Evolutionary conservation across 2,888 invertebrate species (phyloP), one percentile per base, ranked within the genome.

Genomic region (Cyclophora punctaria): DNA sequence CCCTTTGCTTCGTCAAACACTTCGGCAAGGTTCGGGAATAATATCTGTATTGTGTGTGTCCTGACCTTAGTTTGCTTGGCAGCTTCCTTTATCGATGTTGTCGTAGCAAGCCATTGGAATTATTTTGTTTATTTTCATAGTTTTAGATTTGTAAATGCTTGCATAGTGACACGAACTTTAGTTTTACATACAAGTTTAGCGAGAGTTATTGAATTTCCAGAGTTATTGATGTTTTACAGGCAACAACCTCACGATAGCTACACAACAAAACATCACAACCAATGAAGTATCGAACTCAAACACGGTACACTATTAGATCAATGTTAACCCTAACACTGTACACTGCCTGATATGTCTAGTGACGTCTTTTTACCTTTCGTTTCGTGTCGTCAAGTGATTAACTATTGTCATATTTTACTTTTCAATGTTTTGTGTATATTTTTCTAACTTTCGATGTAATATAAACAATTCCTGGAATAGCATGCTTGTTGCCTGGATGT

Each of bases 21-120:
- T 66, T 69, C 48, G 43, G 69, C 70, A 85, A 86, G 86, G 86
- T 86, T 85, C 78, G 84, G 76, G 75, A 57, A 59, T 41, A 49
- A 45, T 48, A 62, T 67, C 69, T 75, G 66, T 71, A 56, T 73
- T 59, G 69, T 73, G 70, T 65, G 62, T 55, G 56, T 63, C 69
- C 65, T 62, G 58, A 63, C 67, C 67, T 67, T 77, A 73, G 72
- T 60, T 56, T 67, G 78, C 78, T 78, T 80, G 62, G 69, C 65
- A 62, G 69, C 65, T 63, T 62, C 59, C 56, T 58, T 52, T 55
- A 49, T 59, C 53, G 52, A 50, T 62, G 60, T 64, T 60, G 60
- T 66, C 37, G 58, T 62, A 61, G 57, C 53, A 44, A 20, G 42
- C 44, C 41, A 40, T 47, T 20, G 43, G 35, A 48, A 44, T 40